These are phyloP conservation scores for Idaea aversata DNA, from an alignment of 2,888 invertebrate species.

Conservation along the genomic window DNA sequence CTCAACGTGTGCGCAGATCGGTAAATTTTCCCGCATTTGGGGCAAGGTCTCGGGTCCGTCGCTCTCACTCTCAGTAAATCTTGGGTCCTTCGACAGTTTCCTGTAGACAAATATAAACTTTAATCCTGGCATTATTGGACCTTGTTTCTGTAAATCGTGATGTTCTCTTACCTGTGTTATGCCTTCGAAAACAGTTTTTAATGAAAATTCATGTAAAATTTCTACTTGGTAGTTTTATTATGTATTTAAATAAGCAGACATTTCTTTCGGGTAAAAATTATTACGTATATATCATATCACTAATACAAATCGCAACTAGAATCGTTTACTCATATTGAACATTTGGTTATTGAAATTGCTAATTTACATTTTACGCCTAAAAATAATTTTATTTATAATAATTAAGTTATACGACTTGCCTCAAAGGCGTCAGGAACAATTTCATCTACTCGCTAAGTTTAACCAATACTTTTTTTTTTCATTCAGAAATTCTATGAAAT, in stretches of 20 bases:
- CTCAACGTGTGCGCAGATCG: constrained; percentile 94
- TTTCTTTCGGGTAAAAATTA: constrained; percentile 76
- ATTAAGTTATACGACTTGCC: constrained; percentile 75
- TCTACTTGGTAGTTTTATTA: constrained; percentile 80
- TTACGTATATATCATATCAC: constrained; percentile 80
- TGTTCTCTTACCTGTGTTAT: constrained; percentile 32
- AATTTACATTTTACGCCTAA: constrained; percentile 69
- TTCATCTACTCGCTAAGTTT: constrained; percentile 76
- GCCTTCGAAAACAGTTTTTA: constrained; percentile 15
- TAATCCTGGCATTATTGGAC: constrained; percentile 4
- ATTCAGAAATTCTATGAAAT: constrained; percentile 64
- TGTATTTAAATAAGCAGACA: constrained; percentile 78
- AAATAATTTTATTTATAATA: constrained; percentile 57
- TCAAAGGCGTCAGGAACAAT: constrained; percentile 79
- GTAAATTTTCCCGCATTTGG: constrained; percentile 96
- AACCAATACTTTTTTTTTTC: constrained; percentile 63
- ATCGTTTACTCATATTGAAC: constrained; percentile 78
- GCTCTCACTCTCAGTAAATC: constrained; percentile 93
- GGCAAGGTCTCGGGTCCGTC: constrained; percentile 95
- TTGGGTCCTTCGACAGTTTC: constrained; percentile 87
- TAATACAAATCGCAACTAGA: constrained; percentile 78
- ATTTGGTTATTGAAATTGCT: constrained; percentile 77
- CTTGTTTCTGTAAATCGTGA: constrained; percentile 10
- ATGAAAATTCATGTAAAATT: constrained; percentile 29
- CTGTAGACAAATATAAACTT: constrained; percentile 37